These are phyloP conservation scores for Candoia aspera DNA, from an alignment of 2,113 vertebrate genomes.

Conservation along the genomic window DNA sequence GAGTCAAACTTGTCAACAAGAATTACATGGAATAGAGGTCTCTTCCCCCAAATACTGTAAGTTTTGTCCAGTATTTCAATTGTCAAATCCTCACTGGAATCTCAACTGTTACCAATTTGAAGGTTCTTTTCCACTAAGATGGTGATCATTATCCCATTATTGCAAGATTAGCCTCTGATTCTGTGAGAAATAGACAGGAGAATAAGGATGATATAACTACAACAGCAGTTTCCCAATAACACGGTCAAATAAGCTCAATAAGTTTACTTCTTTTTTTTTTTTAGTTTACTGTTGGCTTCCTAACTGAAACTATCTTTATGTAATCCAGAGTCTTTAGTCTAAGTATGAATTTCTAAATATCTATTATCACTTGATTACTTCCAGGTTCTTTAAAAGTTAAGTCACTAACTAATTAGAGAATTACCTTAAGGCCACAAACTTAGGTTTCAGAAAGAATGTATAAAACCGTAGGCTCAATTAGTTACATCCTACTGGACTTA, in stretches of 20 bases:
- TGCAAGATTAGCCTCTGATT: not conserved
- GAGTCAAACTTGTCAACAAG: not conserved
- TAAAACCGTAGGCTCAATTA: no score
- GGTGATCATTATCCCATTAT: no score
- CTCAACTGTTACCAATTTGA: no score
- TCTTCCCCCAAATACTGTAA: not conserved
- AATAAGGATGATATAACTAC: not conserved
- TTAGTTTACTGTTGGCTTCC: not conserved
- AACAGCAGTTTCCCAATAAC: not conserved
- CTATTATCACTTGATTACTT: not conserved
- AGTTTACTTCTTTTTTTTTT: not conserved
- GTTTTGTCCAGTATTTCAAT: no score
- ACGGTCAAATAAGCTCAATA: not conserved
- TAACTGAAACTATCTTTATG: not conserved
- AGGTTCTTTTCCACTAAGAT: no score
- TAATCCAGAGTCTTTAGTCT: not conserved
- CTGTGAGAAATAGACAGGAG: not conserved
- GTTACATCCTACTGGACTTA: not conserved
- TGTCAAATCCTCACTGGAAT: no score
- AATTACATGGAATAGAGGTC: not conserved
- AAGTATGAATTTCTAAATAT: not conserved
- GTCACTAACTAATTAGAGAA: not conserved
- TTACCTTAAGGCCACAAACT: not conserved
- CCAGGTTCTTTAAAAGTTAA: not conserved
- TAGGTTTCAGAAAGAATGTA: not conserved